Conservation (phyloP, 1,140 invertebrate genomes). For the Portunus trituberculatus region DNA sequence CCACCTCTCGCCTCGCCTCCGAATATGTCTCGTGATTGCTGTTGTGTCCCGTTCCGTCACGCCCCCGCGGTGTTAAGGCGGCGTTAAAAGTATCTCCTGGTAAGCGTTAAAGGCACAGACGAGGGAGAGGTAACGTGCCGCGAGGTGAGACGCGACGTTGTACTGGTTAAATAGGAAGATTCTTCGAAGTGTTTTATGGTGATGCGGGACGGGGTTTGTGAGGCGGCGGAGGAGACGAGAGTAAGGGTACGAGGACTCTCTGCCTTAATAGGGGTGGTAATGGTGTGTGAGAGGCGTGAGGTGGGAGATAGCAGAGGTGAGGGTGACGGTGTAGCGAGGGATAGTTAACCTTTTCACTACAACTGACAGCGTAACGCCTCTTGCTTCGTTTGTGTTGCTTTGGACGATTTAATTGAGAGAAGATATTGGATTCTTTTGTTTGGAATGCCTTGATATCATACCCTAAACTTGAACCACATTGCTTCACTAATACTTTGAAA, state of each 20-base stretch:
- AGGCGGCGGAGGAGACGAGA: neutral
- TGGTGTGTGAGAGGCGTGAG: too few relatives aligned
- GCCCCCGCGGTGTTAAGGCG: conserved; percentile 32
- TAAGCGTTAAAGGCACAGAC: neutral
- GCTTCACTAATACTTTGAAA: too few relatives aligned
- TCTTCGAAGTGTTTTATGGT: neutral
- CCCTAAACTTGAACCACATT: too few relatives aligned
- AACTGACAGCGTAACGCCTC: too few relatives aligned
- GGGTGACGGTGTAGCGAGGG: too few relatives aligned
- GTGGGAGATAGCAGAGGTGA: neutral
- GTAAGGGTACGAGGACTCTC: neutral
- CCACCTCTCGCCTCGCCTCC: conserved; percentile 55
- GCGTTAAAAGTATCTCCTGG: conserved; percentile 12
- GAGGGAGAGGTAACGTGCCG: neutral
- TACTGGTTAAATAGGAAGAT: neutral
- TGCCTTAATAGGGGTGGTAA: neutral
- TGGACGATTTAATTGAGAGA: too few relatives aligned
- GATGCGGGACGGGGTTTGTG: neutral
- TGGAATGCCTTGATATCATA: too few relatives aligned
- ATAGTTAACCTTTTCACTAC: too few relatives aligned
- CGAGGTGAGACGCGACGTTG: neutral
- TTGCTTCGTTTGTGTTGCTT: too few relatives aligned
- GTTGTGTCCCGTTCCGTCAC: conserved; percentile 28
- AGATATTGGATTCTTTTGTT: too few relatives aligned
- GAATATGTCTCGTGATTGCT: conserved; percentile 52